Evolutionary conservation across 2,113 vertebrate genomes (phyloP).

Genomic region (Oxygymnocypris stewartii): DNA sequence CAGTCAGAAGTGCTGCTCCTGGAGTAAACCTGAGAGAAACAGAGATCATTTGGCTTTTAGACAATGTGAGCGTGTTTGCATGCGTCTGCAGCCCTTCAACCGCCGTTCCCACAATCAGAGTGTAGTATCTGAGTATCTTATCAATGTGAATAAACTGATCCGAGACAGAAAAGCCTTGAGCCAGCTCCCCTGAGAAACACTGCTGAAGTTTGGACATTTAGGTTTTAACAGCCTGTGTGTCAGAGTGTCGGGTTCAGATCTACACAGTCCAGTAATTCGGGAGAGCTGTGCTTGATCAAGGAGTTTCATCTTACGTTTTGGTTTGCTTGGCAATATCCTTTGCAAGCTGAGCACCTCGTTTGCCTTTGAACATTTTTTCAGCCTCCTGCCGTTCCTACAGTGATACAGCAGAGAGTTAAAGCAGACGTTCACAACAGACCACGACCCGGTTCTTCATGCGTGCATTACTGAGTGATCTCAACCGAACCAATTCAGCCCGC

Average conservation of each 20-base stretch:
- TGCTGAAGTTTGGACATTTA: conserved; percentile 11
- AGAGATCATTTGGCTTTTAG: conserved; percentile 30
- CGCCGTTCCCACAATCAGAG: conserved; percentile 52
- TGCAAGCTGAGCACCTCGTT: conserved; percentile 98
- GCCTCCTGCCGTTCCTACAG: conserved; percentile 98
- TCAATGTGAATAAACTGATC: conserved; percentile 94
- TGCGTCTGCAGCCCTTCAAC: conserved; percentile 82
- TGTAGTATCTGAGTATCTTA: conserved; percentile 88
- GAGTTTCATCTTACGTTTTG: conserved; percentile 95
- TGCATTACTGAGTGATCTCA: background rate
- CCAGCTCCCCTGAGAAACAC: conserved; percentile 86
- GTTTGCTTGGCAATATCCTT: conserved; percentile 99
- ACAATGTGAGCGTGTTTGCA: background rate
- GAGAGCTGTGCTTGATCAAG: conserved; percentile 78
- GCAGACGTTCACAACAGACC: conserved; percentile 56
- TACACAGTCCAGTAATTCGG: conserved; percentile 79
- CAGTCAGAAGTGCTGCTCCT: conserved; percentile 83
- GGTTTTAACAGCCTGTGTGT: background rate
- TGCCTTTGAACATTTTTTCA: conserved; percentile 99
- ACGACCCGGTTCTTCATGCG: background rate
- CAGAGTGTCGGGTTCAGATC: conserved; percentile 6
- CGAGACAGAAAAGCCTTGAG: conserved; percentile 73
- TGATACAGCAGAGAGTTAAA: conserved; percentile 89
- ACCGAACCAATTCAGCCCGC: background rate
- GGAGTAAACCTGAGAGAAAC: conserved; percentile 85